These are phyloP conservation scores for Phaethon lepturus DNA, from an alignment of 2,113 vertebrate species.

Conservation along the genomic window DNA sequence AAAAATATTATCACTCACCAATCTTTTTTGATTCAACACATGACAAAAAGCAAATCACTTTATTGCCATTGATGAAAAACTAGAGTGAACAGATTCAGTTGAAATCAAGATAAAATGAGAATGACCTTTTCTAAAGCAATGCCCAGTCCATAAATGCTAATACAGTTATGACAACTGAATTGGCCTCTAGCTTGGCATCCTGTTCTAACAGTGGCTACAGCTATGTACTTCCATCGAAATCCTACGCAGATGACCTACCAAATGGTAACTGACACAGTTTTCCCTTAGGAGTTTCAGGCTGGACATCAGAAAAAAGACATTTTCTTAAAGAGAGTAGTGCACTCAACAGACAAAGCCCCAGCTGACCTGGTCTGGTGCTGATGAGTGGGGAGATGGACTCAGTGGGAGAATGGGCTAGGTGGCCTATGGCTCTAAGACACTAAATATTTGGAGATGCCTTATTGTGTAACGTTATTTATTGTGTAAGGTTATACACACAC, in stretches of 20 bases:
- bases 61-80: neutral
- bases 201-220: neutral
- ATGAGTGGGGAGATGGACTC: neutral
- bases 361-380: neutral
- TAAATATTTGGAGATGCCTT: neutral
- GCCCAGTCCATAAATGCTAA: neutral
- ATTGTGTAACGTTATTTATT: accelerated
- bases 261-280: neutral
- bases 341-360: neutral
- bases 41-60: neutral
- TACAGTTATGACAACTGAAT: neutral
- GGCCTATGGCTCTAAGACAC: neutral
- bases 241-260: neutral
- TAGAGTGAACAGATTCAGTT: neutral
- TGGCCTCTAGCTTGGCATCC: neutral
- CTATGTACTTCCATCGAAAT: neutral
- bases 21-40: neutral
- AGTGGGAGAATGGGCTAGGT: neutral
- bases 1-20: neutral
- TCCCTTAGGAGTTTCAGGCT: neutral
- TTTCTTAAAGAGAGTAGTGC: neutral
- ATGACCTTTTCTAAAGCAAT: neutral
- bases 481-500: neutral
- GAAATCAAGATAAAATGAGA: neutral
- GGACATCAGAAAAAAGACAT: neutral